Evolutionary conservation across 1,140 invertebrate species (phyloP), one percentile per base, ranked within the genome.

Genomic region (Ylistrum balloti): DNA sequence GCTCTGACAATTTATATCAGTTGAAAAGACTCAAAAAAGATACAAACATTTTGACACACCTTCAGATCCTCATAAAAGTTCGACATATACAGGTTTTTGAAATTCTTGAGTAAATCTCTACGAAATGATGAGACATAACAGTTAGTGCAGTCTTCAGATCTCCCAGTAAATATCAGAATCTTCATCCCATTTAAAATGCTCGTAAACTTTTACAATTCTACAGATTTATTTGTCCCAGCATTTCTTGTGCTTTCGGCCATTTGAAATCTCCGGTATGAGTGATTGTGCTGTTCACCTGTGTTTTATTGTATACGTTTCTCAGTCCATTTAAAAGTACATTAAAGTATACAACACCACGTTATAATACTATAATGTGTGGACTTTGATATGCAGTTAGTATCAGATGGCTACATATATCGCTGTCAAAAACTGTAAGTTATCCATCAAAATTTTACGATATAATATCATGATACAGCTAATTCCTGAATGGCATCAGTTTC

Each of bases 81-180:
- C 22, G 22, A 74, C 56, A 74, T n/a, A 74, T 74, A 28, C 56
- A 74, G 56, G 22, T 74, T 74, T 74, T 74, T 74, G 56, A 74
- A 74, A 74, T 74, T 74, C 56, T 74, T 74, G 56, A 74, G 56
- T 74, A 74, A 74, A 74, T 74, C 56, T 28, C 56, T 74, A n/a
- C n/a, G 56, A 74, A 74, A 74, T 74, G 9, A 28, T 74, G 28
- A 3, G 17, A 74, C 56, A 74, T 74, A 28, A 74, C 13, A 74
- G 22, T 74, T 74, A 74, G 56, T 74, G 22, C 56, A 74, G 20
- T 74, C 56, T n/a, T 74, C 56, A 74, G 56, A 74, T 74, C 56
- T 74, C 56, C 56, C 17, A 74, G 28, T 74, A 74, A 74, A 74
- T 74, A 74, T 74, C 56, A n/a, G 56, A 74, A 28, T 28, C n/a